phyloP scores from a whole-genome alignment of 2,888 invertebrate species.

The Agrotis exclamationis region DNA sequence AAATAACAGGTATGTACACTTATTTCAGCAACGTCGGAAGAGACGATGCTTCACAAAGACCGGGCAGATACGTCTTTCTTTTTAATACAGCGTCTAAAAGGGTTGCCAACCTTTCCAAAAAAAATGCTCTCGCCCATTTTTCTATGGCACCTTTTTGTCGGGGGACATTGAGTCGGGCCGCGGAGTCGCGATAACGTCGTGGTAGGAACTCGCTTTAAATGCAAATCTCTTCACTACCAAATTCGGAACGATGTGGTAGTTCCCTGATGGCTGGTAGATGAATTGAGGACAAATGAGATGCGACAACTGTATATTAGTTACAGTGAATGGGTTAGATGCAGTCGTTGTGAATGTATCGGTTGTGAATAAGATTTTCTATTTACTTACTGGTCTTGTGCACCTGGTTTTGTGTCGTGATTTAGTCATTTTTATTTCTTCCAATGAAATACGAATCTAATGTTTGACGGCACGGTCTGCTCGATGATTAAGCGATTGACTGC shows the following conservation, averaged over 20 bases:
- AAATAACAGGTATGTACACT: conserved; percentile 62
- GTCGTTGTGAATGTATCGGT: conserved; percentile 18
- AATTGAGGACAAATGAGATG: conserved; percentile 55
- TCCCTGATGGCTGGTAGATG: conserved; percentile 45
- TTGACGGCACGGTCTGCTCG: too few relatives aligned
- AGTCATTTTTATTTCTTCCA: too few relatives aligned
- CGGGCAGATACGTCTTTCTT: conserved; percentile 75
- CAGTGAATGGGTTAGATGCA: conserved; percentile 33
- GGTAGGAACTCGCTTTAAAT: conserved; percentile 77
- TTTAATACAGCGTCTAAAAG: conserved; percentile 79
- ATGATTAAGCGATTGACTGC: too few relatives aligned
- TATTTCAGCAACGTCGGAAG: conserved; percentile 65
- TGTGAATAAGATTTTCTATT: conserved; percentile 19
- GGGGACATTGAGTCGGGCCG: conserved; percentile 67
- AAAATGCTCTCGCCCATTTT: conserved; percentile 74
- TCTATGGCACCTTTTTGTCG: conserved; percentile 73
- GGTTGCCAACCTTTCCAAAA: conserved; percentile 72
- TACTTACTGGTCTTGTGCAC: neutral
- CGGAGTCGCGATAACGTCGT: conserved; percentile 74
- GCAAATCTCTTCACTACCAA: conserved; percentile 77
- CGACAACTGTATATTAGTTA: conserved; percentile 30
- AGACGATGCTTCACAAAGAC: conserved; percentile 71
- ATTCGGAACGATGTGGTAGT: conserved; percentile 62
- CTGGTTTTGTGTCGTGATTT: neutral
- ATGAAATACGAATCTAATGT: too few relatives aligned